phyloP scores from a whole-genome alignment of 2,113 vertebrate species.

The Lethenteron camtschaticum region DNA sequence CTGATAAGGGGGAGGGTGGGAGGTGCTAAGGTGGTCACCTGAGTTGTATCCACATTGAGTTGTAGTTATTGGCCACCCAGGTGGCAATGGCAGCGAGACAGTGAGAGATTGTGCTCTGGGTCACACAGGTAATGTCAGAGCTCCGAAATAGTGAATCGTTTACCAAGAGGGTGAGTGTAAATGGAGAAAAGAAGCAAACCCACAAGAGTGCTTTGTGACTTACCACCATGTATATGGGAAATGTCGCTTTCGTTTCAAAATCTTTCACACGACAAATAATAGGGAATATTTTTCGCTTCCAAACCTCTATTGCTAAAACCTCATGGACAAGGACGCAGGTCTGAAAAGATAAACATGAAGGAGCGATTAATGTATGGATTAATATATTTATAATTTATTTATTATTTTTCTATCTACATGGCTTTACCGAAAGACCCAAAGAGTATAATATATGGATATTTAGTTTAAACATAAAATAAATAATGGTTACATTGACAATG shows the following conservation, averaged over 20 bases:
- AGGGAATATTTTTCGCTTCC: constrained; percentile 73
- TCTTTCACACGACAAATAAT: constrained; percentile 57
- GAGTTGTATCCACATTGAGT: too few relatives aligned
- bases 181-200: not conserved
- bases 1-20: too few relatives aligned
- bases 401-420: not conserved
- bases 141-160: not conserved
- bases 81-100: not conserved
- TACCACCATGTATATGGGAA: constrained; percentile 79
- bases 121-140: not conserved
- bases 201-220: constrained; percentile 17
- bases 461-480: not conserved
- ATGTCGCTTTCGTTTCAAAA: constrained; percentile 55
- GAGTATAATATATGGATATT: not conserved
- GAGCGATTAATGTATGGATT: too few relatives aligned
- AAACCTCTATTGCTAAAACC: constrained; percentile 58
- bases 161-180: not conserved
- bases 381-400: not conserved
- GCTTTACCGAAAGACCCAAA: constrained; percentile 2
- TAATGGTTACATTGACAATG: not conserved
- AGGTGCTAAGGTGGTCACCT: too few relatives aligned
- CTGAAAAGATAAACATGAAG: constrained; percentile 19
- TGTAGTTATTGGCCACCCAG: not conserved
- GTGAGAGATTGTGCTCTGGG: not conserved
- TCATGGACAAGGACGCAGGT: constrained; percentile 46